phyloP scores from a whole-genome alignment of 1,140 invertebrate species.

The Philaenus spumarius region DNA sequence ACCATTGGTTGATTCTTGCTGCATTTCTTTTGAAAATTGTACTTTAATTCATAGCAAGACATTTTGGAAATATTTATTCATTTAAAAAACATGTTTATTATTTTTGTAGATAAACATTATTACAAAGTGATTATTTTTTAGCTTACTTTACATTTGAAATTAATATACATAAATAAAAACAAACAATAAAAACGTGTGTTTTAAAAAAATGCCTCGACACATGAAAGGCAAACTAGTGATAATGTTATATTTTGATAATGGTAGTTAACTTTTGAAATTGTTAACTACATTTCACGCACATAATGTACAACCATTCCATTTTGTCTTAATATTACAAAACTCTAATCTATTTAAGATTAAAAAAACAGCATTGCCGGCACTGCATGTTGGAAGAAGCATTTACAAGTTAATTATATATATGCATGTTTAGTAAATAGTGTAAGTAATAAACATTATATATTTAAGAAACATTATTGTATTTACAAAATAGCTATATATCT shows the following conservation, averaged over 20 bases:
- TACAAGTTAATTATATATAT: slow-evolving; percentile 8
- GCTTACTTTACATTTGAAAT: too few relatives aligned
- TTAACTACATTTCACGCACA: too few relatives aligned
- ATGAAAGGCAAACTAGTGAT: slow-evolving; percentile 13
- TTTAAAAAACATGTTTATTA: too few relatives aligned
- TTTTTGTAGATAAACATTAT: too few relatives aligned
- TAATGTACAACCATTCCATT: slow-evolving; percentile 1
- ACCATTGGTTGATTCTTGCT: too few relatives aligned
- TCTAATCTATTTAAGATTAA: slow-evolving; percentile 14
- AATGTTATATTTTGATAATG: not conserved
- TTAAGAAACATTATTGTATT: slow-evolving; percentile 12
- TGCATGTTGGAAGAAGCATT: slow-evolving; percentile 15
- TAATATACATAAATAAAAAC: too few relatives aligned
- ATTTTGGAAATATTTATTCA: too few relatives aligned
- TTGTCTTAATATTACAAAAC: slow-evolving; percentile 16
- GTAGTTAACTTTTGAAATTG: too few relatives aligned
- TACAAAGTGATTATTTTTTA: too few relatives aligned
- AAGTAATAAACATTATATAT: slow-evolving; percentile 12
- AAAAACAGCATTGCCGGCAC: slow-evolving; percentile 14
- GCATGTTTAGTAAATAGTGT: slow-evolving; percentile 6
- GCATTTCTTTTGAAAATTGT: too few relatives aligned
- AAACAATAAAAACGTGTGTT: slow-evolving; percentile 3
- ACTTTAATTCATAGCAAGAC: too few relatives aligned
- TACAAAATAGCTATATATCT: slow-evolving; percentile 13
- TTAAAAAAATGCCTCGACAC: slow-evolving; percentile 8